A percentile compares a stretch with the other conserved stretches of the same genome.
Evolutionary conservation across 2,113 vertebrate species (phyloP).

Genomic region (Conger conger): DNA sequence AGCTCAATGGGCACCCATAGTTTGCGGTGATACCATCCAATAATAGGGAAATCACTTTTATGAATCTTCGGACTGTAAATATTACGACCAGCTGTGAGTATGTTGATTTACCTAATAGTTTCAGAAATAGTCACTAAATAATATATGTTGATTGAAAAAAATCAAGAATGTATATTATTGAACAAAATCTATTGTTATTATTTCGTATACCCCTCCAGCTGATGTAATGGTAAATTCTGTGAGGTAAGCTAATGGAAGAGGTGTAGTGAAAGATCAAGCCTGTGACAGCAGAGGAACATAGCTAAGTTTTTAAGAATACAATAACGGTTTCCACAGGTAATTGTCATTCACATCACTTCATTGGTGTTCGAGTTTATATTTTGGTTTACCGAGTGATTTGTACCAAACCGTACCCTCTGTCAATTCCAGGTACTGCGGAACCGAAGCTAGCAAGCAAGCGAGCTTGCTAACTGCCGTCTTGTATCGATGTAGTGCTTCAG

Average conservation of each 20-base stretch:
- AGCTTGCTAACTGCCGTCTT: conserved; percentile 30
- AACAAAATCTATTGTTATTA: background rate
- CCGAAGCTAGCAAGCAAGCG: conserved; percentile 38
- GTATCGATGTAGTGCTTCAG: background rate
- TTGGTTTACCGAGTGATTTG: background rate
- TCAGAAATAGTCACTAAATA: background rate
- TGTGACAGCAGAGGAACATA: conserved; percentile 71
- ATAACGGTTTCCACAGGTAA: conserved; percentile 62
- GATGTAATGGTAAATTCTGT: conserved; percentile 52
- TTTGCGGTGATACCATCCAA: conserved; percentile 55
- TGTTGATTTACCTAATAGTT: background rate
- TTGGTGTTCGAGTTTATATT: conserved; percentile 1
- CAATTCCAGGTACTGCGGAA: conserved; percentile 47
- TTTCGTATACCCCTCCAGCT: conserved; percentile 31
- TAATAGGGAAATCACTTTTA: background rate
- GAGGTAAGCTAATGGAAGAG: conserved; percentile 61
- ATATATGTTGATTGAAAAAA: background rate
- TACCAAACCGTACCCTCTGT: conserved; percentile 36
- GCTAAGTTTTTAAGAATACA: conserved; percentile 57
- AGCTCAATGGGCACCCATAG: conserved; percentile 54
- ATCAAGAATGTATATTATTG: background rate
- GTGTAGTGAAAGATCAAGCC: conserved; percentile 68
- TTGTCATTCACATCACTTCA: conserved; percentile 35
- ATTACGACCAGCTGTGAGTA: background rate
- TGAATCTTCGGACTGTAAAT: background rate